Evolutionary conservation across 2,888 invertebrate genomes (phyloP).

Genomic region (Drosophila fulvimacula): DNA sequence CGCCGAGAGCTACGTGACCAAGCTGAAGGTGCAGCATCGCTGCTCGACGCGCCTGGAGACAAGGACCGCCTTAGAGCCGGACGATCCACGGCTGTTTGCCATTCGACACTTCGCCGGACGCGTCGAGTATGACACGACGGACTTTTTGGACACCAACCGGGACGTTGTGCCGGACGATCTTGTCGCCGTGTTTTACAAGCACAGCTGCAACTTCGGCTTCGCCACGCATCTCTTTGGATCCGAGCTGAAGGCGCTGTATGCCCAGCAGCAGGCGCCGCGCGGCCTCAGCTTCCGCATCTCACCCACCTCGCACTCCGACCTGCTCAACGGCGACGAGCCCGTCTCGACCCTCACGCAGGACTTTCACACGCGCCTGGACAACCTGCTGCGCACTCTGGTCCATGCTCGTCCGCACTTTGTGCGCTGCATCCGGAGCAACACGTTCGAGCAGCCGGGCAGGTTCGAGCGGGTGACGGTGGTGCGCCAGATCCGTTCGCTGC

Average conservation of each 20-base stretch:
- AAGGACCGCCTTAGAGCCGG: conserved; percentile 90
- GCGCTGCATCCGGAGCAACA: conserved; percentile 95
- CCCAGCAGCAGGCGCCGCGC: conserved; percentile 90
- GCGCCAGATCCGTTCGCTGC: conserved; percentile 94
- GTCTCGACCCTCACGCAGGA: conserved; percentile 96
- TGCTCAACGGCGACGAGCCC: conserved; percentile 93
- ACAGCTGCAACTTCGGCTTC: conserved; percentile 98
- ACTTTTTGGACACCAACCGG: conserved; percentile 95
- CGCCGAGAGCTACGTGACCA: conserved; percentile 92
- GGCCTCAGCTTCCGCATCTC: conserved; percentile 95
- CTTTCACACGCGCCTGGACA: conserved; percentile 97
- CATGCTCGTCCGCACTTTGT: conserved; percentile 98
- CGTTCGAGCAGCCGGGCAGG: conserved; percentile 91
- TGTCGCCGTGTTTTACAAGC: conserved; percentile 96
- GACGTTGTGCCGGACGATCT: conserved; percentile 96
- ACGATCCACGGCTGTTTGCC: conserved; percentile 93
- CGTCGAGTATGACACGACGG: conserved; percentile 94
- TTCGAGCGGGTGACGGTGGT: conserved; percentile 94
- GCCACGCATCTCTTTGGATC: conserved; percentile 97
- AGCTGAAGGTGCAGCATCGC: conserved; percentile 92
- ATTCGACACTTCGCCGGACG: conserved; percentile 96
- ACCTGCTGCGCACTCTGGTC: conserved; percentile 94
- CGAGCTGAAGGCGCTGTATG: conserved; percentile 93
- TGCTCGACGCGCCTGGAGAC: conserved; percentile 91
- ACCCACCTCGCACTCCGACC: conserved; percentile 93